Base-by-base conservation (phyloP, 2,797 vertebrate genomes). In the Botia almorhae region DNA sequence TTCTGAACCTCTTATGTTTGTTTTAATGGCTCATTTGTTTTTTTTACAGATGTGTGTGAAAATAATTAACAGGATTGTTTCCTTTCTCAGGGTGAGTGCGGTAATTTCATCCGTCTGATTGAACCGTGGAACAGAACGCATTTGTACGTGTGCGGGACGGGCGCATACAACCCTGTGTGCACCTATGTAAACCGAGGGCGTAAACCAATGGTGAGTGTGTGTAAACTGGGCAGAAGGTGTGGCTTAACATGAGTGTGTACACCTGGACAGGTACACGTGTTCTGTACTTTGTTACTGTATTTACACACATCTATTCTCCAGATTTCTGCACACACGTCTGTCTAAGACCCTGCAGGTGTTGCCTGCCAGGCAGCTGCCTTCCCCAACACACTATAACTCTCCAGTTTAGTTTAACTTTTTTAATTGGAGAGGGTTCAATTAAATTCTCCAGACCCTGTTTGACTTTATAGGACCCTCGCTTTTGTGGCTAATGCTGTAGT, bases 51-150 rank as follows among this genome's bases (percentile, higher is more conserved):
- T 19, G 56, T 69, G 72, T 81, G 74, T 69, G 43, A 76, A 76
- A 60, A 73, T 21, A 36, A 46, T 48, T 63, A 72, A 19, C 13
- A 13, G 61, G 19, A 46, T 26, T 76, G 56, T 75, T 86, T 63
- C 86, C 81, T 89, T 50, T 81, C 10, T 23, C 89, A 99, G 98
- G 96, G 96, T 0, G 96, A 99, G 85, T 99, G 98, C 0, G 97
- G 96, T 58, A 99, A 99, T 90, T 99, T 99, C 88, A 95, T 99
- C 89, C 96, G 97, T 69, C 94, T 99, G 88, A 96, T 99, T 80
- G 96, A 99, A 91, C 96, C 98, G 10, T 99, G 97, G 97, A 99
- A 99, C 92, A 92, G 98, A 70, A 99, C 98, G 2, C 96, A 98
- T 74, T 94, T 99, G 78, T 99, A 99, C 0, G 89, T 98, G 85